Conservation (phyloP, 2,113 vertebrate genomes). For the Xiphophorus hellerii region DNA sequence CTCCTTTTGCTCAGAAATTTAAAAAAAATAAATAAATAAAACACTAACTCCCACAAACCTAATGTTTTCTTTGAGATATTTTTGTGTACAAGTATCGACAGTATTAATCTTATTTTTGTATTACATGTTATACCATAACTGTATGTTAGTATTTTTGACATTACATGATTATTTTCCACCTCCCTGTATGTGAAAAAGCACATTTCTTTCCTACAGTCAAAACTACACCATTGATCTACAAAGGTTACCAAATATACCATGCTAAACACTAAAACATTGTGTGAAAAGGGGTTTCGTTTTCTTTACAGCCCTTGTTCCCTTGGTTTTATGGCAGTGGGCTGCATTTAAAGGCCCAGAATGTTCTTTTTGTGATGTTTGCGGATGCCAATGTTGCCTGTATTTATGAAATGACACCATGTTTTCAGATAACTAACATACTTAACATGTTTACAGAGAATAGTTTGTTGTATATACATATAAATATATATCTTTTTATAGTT, state of each 20-base stretch:
- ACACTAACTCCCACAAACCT: constrained; percentile 85
- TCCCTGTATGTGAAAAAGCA: constrained; percentile 86
- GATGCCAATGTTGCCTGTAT: constrained; percentile 95
- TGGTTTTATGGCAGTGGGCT: constrained; percentile 85
- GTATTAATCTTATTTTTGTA: constrained; percentile 99
- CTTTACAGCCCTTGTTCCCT: constrained; percentile 78
- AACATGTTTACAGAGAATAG: constrained; percentile 96
- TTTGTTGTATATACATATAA: constrained; percentile 95
- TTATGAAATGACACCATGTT: constrained; percentile 89
- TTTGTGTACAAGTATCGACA: constrained; percentile 98
- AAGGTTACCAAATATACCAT: constrained; percentile 91
- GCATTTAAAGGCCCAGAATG: constrained; percentile 84
- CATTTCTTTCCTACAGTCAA: constrained; percentile 87
- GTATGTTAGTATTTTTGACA: constrained; percentile 89
- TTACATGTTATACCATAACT: constrained; percentile 98
- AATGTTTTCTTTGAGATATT: constrained; percentile 84
- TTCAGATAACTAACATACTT: constrained; percentile 91
- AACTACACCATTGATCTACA: constrained; percentile 85
- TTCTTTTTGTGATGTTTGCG: constrained; percentile 90
- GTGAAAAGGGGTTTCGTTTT: constrained; percentile 71
- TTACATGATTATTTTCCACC: constrained; percentile 79
- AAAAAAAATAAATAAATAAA: constrained; percentile 18
- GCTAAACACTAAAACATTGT: constrained; percentile 87
- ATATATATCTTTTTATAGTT: constrained; percentile 91
- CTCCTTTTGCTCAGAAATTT: constrained; percentile 43